These are phyloP conservation scores for Rhagoletis pomonella DNA, from an alignment of 1,140 invertebrate genomes.

Conservation along the genomic window DNA sequence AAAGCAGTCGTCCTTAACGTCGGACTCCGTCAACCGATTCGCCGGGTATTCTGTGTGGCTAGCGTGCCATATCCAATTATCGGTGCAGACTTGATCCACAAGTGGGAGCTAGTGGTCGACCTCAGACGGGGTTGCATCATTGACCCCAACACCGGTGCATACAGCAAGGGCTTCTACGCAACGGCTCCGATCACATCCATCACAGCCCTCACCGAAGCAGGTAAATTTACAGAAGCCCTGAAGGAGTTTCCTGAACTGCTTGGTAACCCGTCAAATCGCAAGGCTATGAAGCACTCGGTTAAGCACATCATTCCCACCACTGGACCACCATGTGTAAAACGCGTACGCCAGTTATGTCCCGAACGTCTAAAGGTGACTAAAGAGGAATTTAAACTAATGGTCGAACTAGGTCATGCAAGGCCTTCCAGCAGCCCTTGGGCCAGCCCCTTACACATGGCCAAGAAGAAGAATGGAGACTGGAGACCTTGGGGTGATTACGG, in stretches of 20 bases:
- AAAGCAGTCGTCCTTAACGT: background rate
- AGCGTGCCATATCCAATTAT: background rate
- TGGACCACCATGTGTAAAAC: background rate
- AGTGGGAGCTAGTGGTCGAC: background rate
- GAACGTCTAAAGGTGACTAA: background rate
- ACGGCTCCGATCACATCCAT: background rate
- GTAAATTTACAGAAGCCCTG: background rate
- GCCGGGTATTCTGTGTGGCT: background rate
- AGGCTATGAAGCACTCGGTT: background rate
- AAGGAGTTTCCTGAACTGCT: background rate
- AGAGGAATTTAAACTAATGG: constrained; percentile 64
- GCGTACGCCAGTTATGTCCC: background rate
- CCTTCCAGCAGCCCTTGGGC: constrained; percentile 65
- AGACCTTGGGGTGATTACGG: constrained; percentile 65
- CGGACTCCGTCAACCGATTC: background rate
- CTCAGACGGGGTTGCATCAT: background rate
- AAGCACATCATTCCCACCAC: background rate
- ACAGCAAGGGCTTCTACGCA: background rate
- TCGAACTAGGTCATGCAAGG: constrained; percentile 63
- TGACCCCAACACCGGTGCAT: background rate
- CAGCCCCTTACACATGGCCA: constrained; percentile 71
- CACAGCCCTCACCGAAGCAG: background rate
- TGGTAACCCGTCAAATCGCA: background rate
- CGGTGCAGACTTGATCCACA: background rate
- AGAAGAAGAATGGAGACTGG: constrained; percentile 72